phyloP scores from a whole-genome alignment of 1,140 invertebrate species.

The Drosophila azteca region DNA sequence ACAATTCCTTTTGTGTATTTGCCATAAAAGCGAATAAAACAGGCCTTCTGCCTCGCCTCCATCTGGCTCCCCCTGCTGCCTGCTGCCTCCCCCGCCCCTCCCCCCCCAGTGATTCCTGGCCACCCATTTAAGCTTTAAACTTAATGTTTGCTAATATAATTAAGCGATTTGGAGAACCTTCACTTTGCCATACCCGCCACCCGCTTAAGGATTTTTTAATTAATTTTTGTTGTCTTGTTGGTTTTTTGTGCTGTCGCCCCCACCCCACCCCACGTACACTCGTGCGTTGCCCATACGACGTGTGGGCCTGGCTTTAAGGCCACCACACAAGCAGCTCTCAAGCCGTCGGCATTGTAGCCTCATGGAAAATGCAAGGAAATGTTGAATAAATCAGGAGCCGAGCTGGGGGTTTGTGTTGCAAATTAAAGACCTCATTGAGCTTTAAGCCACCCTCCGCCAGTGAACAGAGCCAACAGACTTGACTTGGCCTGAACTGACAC shows the following conservation, averaged over 20 bases:
- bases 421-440: slow-evolving; percentile 51
- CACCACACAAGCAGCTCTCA: background rate
- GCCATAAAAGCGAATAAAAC: slow-evolving; percentile 26
- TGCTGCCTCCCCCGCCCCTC: background rate
- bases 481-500: slow-evolving; percentile 2
- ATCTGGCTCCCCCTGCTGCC: no score
- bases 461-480: slow-evolving; percentile 10
- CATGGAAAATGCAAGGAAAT: slow-evolving; percentile 61
- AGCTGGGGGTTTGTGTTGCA: slow-evolving; percentile 13
- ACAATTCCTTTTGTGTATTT: slow-evolving; percentile 46
- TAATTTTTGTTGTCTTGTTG: slow-evolving; percentile 65
- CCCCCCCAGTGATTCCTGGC: background rate
- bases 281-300: slow-evolving; percentile 46
- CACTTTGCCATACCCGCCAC: slow-evolving; percentile 16
- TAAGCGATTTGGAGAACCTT: slow-evolving; percentile 60
- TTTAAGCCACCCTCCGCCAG: slow-evolving; percentile 13
- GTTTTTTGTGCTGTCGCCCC: slow-evolving; percentile 18
- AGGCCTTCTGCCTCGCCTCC: background rate
- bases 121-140: slow-evolving; percentile 35
- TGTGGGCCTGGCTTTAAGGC: slow-evolving; percentile 29
- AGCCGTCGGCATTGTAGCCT: slow-evolving; percentile 41
- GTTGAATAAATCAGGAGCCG: slow-evolving; percentile 50
- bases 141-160: slow-evolving; percentile 72
- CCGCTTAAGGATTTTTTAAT: slow-evolving; percentile 65
- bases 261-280: no score